Evolutionary conservation across 2,888 invertebrate genomes (phyloP).

Genomic region (Agrotis exclamationis): DNA sequence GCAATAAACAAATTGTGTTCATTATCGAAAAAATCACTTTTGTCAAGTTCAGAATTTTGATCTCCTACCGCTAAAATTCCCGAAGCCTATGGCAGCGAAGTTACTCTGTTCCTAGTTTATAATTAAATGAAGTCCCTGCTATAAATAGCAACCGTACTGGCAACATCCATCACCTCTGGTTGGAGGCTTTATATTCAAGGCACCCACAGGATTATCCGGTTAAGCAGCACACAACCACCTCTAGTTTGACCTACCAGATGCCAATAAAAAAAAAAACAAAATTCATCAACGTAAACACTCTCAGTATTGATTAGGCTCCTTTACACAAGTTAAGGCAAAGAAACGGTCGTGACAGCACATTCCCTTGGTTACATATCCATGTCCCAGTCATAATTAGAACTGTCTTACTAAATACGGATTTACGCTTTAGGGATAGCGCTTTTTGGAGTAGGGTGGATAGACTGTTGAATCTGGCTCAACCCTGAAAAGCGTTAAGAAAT

Average conservation of each 20-base stretch:
- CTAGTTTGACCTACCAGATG: no score
- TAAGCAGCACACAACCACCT: no score
- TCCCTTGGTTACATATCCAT: not conserved
- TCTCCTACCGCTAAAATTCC: not conserved
- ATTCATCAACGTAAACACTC: not conserved
- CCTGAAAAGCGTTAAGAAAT: no score
- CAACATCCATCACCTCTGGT: not conserved
- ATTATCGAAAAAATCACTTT: not conserved
- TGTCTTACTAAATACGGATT: constrained; percentile 1
- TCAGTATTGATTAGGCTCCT: not conserved
- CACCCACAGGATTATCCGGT: no score
- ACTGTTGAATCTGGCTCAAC: no score
- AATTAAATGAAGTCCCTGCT: not conserved
- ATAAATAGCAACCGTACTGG: not conserved
- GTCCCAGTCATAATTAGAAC: constrained; percentile 22
- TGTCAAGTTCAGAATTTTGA: no score
- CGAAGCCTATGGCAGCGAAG: not conserved
- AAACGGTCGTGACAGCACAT: not conserved
- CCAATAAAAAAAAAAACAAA: no score
- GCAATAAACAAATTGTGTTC: constrained; percentile 32
- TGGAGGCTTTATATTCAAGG: no score
- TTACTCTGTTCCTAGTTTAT: not conserved
- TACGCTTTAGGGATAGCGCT: no score
- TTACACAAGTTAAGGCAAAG: not conserved
- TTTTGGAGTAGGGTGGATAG: no score